Percentiles rank a stretch among this genome's conserved stretches.
These are phyloP conservation scores for Slavum lentiscoides DNA, from an alignment of 2,888 invertebrate species.

Conservation along the genomic window DNA sequence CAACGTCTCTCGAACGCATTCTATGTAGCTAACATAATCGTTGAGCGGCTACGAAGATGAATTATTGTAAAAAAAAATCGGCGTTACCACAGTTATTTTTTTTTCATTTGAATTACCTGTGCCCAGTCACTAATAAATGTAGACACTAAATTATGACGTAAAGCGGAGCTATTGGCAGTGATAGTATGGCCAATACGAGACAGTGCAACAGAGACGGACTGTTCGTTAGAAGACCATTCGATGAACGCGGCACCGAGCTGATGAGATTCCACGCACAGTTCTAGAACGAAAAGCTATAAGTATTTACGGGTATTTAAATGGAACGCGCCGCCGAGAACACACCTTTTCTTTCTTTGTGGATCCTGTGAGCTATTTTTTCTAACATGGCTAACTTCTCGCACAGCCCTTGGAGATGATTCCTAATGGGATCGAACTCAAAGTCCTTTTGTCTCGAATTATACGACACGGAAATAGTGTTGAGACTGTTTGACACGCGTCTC, in stretches of 20 bases:
- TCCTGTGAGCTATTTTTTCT: constrained; percentile 68
- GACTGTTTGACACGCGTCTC: constrained; percentile 65
- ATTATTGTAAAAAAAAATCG: not conserved
- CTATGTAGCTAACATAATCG: constrained; percentile 70
- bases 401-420: constrained; percentile 66
- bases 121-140: constrained; percentile 44
- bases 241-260: constrained; percentile 48
- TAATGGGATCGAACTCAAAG: constrained; percentile 68
- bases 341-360: constrained; percentile 69
- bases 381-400: constrained; percentile 68
- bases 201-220: constrained; percentile 29
- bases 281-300: constrained; percentile 1
- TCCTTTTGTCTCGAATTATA: constrained; percentile 66
- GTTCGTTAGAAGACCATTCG: constrained; percentile 50
- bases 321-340: constrained; percentile 4
- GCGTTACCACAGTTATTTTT: not conserved
- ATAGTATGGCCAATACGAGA: constrained; percentile 51
- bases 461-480: constrained; percentile 64
- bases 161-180: constrained; percentile 44
- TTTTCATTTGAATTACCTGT: constrained; percentile 18
- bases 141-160: constrained; percentile 41
- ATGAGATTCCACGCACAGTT: constrained; percentile 46
- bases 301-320: not conserved
- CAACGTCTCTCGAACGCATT: constrained; percentile 70
- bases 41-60: constrained; percentile 60